Conservation (phyloP, 2,113 vertebrate genomes). For the Gallinago media region DNA sequence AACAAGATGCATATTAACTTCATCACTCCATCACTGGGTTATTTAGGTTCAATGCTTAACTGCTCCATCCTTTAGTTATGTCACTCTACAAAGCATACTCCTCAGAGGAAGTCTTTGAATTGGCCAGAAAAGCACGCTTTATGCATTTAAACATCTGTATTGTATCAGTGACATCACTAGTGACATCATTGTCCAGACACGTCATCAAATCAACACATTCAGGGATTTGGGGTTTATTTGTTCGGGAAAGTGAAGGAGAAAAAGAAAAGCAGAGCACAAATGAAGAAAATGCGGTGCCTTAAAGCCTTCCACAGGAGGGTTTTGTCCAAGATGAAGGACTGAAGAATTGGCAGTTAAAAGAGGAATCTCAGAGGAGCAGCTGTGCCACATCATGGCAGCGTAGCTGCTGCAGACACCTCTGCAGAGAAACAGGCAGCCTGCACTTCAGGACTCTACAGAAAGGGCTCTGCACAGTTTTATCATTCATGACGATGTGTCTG, state of each 20-base stretch:
- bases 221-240: not conserved
- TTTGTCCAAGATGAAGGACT: not conserved
- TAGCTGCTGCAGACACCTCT: not conserved
- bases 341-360: not conserved
- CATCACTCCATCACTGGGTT: not conserved
- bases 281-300: not conserved
- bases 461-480: not conserved
- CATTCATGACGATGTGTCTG: not conserved
- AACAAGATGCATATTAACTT: not conserved
- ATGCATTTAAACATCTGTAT: not conserved
- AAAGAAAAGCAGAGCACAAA: not conserved
- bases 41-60: not conserved
- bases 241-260: not conserved
- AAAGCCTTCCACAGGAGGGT: not conserved
- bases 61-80: not conserved
- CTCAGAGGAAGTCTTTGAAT: not conserved
- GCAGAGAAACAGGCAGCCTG: not conserved
- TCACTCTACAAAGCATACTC: not conserved
- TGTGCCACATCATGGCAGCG: not conserved
- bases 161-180: not conserved
- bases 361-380: slow-evolving; percentile 30
- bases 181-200: not conserved
- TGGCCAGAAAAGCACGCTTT: not conserved
- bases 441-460: not conserved
- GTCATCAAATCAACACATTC: not conserved